Base-by-base conservation (phyloP, 2,888 invertebrate species). In the Choristoneura rosaceana region DNA sequence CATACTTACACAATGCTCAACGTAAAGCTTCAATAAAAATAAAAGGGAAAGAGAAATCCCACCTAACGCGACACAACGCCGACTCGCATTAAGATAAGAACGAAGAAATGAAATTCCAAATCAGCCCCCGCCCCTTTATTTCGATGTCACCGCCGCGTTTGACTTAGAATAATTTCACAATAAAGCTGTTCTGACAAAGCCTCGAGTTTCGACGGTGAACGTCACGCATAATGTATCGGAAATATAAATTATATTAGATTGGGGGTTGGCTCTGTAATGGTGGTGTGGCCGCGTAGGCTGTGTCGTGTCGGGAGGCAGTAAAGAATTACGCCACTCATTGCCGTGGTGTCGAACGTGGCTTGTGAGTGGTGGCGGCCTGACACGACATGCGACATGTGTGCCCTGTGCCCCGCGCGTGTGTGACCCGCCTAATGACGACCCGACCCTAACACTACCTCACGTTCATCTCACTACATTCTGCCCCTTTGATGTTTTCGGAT, bases 241-340 rank as follows among this genome's bases (percentile, higher is more conserved):
- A 87, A 86, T 87, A 90, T 86, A 87, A 90, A 90, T 90, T 88
- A 88, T 87, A 88, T 88, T 87, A 87, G 85, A 89, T 88, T 84
- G 83, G 83, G 79, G 88, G 86, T 88, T 86, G 71, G 81, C 75
- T 79, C 76, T 81, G 81, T 89, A 87, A 87, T 86, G 81, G 82
- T 55, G 69, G 73, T 62, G 61, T 45, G 77, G 77, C 77, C 76
- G 76, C 78, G 76, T 79, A 81, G 82, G 81, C 77, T 81, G 81
- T 88, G 84, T 86, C 90, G 90, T 91, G 91, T 81, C 82, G 78
- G 77, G 79, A 74, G 82, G 87, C 84, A 90, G 84, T 91, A 91
- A 91, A 88, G 87, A 85, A 89, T 84, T 83, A 84, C 84, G 80
- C 79, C 82, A 83, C 87, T 90, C 87, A 87, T 90, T 89, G 89